A percentile compares a stretch with the other conserved stretches of the same genome.
These are phyloP conservation scores for Sarcophaga peregrina DNA, from an alignment of 1,140 invertebrate species.

Conservation along the genomic window DNA sequence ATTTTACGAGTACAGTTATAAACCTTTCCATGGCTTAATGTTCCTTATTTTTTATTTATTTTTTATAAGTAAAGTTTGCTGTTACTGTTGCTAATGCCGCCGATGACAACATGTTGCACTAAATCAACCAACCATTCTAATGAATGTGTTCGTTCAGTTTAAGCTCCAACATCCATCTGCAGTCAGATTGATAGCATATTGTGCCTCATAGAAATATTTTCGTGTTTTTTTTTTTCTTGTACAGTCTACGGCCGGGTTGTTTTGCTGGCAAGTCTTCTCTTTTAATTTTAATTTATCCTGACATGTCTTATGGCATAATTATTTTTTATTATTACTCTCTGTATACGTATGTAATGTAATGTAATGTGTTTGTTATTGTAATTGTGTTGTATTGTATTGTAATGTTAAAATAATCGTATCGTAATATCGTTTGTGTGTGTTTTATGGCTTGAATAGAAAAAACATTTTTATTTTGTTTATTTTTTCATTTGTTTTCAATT, in stretches of 20 bases:
- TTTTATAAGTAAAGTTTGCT: background rate
- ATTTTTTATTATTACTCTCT: constrained; percentile 7
- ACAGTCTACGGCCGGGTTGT: background rate
- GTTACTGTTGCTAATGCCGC: background rate
- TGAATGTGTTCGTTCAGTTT: too few relatives aligned
- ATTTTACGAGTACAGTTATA: too few relatives aligned
- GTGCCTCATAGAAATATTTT: too few relatives aligned
- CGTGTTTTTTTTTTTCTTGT: too few relatives aligned
- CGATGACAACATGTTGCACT: constrained; percentile 18
- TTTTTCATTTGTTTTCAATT: too few relatives aligned
- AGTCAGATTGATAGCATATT: too few relatives aligned
- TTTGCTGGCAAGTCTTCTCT: background rate
- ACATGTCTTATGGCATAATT: constrained; percentile 27
- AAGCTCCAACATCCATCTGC: too few relatives aligned
- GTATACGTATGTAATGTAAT: constrained; percentile 9
- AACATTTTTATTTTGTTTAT: background rate
- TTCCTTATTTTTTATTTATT: too few relatives aligned
- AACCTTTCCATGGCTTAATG: too few relatives aligned
- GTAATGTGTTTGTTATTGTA: too few relatives aligned
- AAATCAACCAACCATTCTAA: background rate
- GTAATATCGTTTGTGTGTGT: background rate
- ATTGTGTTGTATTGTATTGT: too few relatives aligned
- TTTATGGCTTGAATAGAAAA: background rate
- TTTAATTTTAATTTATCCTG: background rate
- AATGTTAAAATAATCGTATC: too few relatives aligned